A percentile compares a stretch with the other conserved stretches of the same genome.
Conservation (phyloP, 2,888 invertebrate genomes). For the Eubasilissa splendida region DNA sequence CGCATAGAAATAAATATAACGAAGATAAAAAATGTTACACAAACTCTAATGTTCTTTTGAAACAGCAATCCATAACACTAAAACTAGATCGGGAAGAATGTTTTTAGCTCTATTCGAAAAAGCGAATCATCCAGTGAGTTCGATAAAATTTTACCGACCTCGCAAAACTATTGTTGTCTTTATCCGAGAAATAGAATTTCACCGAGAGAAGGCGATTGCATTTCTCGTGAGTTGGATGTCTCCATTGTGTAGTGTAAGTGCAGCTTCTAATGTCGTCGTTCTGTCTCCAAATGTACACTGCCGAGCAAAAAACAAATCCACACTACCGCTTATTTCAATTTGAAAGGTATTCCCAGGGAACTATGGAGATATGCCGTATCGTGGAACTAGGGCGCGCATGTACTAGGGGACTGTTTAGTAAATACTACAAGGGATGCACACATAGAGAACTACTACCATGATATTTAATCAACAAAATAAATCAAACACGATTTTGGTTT, state of each 20-base stretch:
- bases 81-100: no score
- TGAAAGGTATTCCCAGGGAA: conserved; percentile 15
- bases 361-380: neutral
- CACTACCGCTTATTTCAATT: conserved; percentile 35
- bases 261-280: conserved; percentile 32
- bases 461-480: no score
- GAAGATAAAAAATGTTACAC: no score
- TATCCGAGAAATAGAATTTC: neutral
- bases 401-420: no score
- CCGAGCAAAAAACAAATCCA: conserved; percentile 26
- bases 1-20: no score
- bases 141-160: conserved; percentile 5
- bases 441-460: no score
- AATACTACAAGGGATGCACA: no score
- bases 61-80: no score
- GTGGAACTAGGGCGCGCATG: no score
- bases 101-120: no score
- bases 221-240: conserved; percentile 2
- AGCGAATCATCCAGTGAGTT: neutral
- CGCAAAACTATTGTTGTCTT: conserved; percentile 14
- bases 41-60: no score
- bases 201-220: conserved; percentile 16
- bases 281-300: conserved; percentile 16
- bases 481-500: no score
- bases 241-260: conserved; percentile 22